Base-by-base conservation (phyloP, 2,797 vertebrate genomes). In the Gouania willdenowi region DNA sequence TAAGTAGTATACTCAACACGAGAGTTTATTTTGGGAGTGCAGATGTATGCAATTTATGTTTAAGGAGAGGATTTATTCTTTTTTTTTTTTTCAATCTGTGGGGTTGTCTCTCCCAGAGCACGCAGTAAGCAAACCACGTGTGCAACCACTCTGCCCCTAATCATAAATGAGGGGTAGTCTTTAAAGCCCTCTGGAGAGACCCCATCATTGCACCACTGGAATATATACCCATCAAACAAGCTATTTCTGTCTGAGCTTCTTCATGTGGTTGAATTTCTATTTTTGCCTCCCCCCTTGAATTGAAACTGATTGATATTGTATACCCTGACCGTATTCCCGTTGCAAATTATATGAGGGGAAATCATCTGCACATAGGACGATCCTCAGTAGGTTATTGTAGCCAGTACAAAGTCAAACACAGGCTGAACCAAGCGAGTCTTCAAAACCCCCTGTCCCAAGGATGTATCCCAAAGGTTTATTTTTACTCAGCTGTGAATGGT, bases 261-360 rank as follows among this genome's bases (percentile, higher is more conserved):
- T 88, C 81, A 88, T 90, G 87, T 89, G 88, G 88, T 65, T 40
- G 41, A 55, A 66, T 68, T 67, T 82, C 86, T 88, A 88, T 88
- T 88, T 88, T 85, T 77, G 73, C 70, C 75, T 85, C 64, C 71
- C 75, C n/a, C 79, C 81, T 76, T 62, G 76, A 81, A 63, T 82
- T 79, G 69, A 37, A 49, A 73, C 70, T 72, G 67, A 70, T 71
- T 59, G 81, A 82, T 75, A 85, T 73, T 69, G 73, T 81, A 81
- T 78, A 77, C 75, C 65, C 75, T 68, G 69, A 84, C 81, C 73
- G 20, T 67, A 74, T 50, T 66, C 80, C 52, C 39, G n/a, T 56
- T 41, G 67, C 79, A 75, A 86, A 88, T 88, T 84, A 89, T 65
- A 83, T 36, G 67, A 74, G 47, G 63, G 24, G 68, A 72, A 77